Base-by-base conservation (phyloP, 2,888 invertebrate genomes). In the Aleiodes leptofemur region DNA sequence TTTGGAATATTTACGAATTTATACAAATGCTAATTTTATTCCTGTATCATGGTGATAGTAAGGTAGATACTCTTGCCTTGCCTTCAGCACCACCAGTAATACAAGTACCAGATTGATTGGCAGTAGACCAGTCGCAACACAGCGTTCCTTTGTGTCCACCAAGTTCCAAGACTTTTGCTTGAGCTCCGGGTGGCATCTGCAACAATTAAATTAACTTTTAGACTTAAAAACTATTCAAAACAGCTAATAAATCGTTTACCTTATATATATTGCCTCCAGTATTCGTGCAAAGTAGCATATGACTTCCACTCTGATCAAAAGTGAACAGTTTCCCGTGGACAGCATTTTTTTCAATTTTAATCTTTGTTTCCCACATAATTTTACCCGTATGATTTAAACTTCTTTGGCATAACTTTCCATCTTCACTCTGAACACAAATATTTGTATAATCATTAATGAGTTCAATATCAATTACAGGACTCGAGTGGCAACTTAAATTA, bases 41-140 rank as follows among this genome's bases (percentile, higher is more conserved):
- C 80, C 79, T 88, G 76, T 86, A 89, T 90, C 89, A 90, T 84
- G 91, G 90, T 74, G 90, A 90, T 11, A 92, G 88, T 71, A 93
- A 86, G 3, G 92, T 92, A 13, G 92, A 92, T 48, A 93, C 91
- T 71, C 91, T 90, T 29, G 92, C 91, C 80, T 90, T 91, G n/a
- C 93, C 93, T 83, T 93, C 92, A 31, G 91, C 89, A 13, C 91
- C 91, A 16, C 92, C 92, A 50, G 92, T 92, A 73, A 93, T 90
- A 81, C 92, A 92, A 13, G 91, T 91, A 57, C 91, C 91, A 48
- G 92, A 92, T 81, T 92, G 92, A 84, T 91, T 90, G 31, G 91
- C 91, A 23, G 91, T 91, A 8, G 92, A 91, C 93, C 93, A 93
- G 83, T 93, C 93, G 59, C 92, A 92, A 34, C 92, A 92, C 23